Evolutionary conservation across 2,888 invertebrate species (phyloP).

Genomic region (Rhorus exstirpatorius): DNA sequence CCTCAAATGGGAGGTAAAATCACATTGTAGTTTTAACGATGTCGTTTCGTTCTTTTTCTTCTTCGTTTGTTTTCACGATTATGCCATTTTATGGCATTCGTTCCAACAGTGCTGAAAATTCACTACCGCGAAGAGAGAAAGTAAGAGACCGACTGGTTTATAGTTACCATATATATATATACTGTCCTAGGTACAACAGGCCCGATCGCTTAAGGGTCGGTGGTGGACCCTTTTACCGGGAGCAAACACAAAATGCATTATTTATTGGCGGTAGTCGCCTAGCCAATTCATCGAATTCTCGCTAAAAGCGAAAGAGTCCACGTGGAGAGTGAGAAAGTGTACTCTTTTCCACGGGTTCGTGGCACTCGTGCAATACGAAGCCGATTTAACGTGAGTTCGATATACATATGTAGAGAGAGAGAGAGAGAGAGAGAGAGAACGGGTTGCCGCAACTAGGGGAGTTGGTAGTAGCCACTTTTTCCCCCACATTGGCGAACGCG

Average conservation of each 20-base stretch:
- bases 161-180: background rate
- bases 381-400: conserved; percentile 14
- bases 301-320: conserved; percentile 83
- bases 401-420: conserved; percentile 9
- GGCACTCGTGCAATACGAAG: conserved; percentile 77
- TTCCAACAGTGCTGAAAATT: conserved; percentile 9
- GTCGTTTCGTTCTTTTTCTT: conserved; percentile 1
- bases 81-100: conserved; percentile 30
- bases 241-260: conserved; percentile 83
- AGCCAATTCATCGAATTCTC: conserved; percentile 81
- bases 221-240: conserved; percentile 82
- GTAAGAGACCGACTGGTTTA: background rate
- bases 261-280: conserved; percentile 80
- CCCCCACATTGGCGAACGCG: conserved; percentile 50
- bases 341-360: conserved; percentile 71
- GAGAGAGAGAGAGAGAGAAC: conserved; percentile 8
- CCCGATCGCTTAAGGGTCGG: conserved; percentile 74
- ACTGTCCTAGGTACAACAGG: conserved; percentile 74
- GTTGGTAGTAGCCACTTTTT: conserved; percentile 67
- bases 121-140: background rate
- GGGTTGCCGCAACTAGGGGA: conserved; percentile 42
- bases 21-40: too few species aligned
- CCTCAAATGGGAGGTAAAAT: background rate
- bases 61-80: conserved; percentile 5
- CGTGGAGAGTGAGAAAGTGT: conserved; percentile 58